Evolutionary conservation across 2,113 vertebrate genomes (phyloP), one percentile per base, ranked within the genome.

Genomic region (Ailuropoda melanoleuca): DNA sequence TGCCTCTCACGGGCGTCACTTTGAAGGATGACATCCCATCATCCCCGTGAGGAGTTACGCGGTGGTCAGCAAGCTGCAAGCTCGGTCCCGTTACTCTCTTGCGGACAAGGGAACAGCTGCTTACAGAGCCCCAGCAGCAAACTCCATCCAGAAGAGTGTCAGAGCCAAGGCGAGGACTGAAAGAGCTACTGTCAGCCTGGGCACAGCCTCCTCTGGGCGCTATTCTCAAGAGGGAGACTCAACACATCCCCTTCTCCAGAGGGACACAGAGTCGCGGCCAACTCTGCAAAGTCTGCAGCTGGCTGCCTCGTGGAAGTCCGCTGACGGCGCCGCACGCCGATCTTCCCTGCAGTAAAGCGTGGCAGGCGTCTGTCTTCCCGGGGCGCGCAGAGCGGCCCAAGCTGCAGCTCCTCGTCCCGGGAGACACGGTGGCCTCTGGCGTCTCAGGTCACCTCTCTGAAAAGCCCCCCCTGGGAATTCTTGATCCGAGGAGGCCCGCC

Each of bases 121-220:
- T 87, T 48, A 68, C 31, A 77, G 70, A 92, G 43, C 34, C 43
- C 23, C 55, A 78, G 90, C 48, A 55, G 74, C 0, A 0, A 74
- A 75, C 48, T 50, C 37, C 50, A 55, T 39, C 70, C 87, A 88
- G 75, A 55, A 66, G 70, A 80, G 81, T 91, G 93, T 96, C 90
- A 83, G 66, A 84, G 81, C 55, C 53, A 66, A 72, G 48, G 78
- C 21, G 39, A 48, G 46, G 89, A 78, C 53, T 46, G 53, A 18
- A 60, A 58, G 66, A 96, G 66, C 64, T 21, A 10, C 86, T 60
- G 68, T 58, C 87, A 88, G 90, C 82, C 90, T 80, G 55, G 3
- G 29, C 15, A n/a, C 31, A 18, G 89, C 58, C 55, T 82, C 87
- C 53, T 55, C 81, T 88, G 93, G 60, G 34, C 75, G 39, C 39